Evolutionary conservation across 2,113 vertebrate genomes (phyloP).

Genomic region (Tragelaphus imberbis): DNA sequence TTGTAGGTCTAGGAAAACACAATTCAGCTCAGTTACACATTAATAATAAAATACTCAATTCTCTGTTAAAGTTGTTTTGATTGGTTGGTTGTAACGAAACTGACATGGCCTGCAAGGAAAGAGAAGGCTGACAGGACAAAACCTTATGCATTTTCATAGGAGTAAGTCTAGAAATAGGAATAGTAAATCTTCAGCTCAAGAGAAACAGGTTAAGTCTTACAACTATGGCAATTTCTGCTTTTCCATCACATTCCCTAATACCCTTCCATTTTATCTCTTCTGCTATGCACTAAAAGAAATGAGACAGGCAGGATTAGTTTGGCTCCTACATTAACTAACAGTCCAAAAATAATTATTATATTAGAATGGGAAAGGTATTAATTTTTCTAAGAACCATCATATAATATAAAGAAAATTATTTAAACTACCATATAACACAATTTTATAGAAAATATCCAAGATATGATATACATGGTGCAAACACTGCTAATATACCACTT

Average conservation of each 20-base stretch:
- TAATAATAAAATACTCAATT: conserved; percentile 26
- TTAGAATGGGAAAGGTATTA: background rate
- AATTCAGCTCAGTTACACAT: conserved; percentile 2
- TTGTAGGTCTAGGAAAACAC: conserved; percentile 33
- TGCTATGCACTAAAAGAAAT: background rate
- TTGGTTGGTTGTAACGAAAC: background rate
- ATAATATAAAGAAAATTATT: conserved; percentile 5
- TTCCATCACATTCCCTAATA: background rate
- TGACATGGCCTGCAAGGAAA: background rate
- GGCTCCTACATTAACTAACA: background rate
- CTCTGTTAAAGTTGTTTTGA: background rate
- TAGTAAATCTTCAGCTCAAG: background rate
- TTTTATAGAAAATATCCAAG: conserved; percentile 20
- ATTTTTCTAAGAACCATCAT: background rate
- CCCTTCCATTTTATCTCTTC: background rate
- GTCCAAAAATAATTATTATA: background rate
- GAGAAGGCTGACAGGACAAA: background rate
- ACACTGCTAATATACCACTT: conserved; percentile 5
- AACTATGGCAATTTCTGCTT: background rate
- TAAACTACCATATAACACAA: background rate
- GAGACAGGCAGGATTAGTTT: background rate
- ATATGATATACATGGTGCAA: background rate
- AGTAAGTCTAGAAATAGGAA: background rate
- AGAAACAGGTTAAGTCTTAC: background rate
- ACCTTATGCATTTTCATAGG: background rate